These are phyloP conservation scores for Parauchenoglanis ngamensis DNA, from an alignment of 2,797 vertebrate species.

Conservation along the genomic window DNA sequence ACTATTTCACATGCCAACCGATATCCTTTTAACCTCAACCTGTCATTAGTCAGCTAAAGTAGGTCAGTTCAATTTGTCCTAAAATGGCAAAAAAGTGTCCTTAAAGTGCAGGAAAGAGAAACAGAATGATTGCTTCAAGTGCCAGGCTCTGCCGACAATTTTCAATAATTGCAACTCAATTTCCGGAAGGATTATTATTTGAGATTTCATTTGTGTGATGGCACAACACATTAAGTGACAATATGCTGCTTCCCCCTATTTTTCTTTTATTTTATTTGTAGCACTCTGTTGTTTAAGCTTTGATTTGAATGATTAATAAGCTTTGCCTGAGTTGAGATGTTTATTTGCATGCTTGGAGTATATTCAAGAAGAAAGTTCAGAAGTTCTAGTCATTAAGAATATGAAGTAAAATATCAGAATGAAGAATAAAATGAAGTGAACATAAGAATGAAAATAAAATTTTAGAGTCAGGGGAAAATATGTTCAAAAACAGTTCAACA, in stretches of 20 bases:
- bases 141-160: background rate
- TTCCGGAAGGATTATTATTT: slow-evolving; percentile 7
- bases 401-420: background rate
- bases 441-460: background rate
- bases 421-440: background rate
- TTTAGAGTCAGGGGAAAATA: background rate
- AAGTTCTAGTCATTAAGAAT: background rate
- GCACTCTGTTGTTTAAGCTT: background rate
- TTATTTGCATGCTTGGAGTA: background rate
- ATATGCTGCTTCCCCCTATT: background rate
- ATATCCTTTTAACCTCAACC: slow-evolving; percentile 17
- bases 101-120: background rate
- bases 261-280: background rate
- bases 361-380: background rate
- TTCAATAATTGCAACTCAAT: slow-evolving; percentile 19
- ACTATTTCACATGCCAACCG: background rate
- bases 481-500: background rate
- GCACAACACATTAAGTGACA: background rate
- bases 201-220: slow-evolving; percentile 24
- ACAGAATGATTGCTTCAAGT: background rate
- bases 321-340: background rate
- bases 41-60: background rate
- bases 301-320: background rate
- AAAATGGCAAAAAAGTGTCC: slow-evolving; percentile 17
- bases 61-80: slow-evolving; percentile 2